Percentiles rank a stretch among this genome's conserved stretches.
Evolutionary conservation across 1,140 invertebrate species (phyloP).

Genomic region (Drosophila miranda): DNA sequence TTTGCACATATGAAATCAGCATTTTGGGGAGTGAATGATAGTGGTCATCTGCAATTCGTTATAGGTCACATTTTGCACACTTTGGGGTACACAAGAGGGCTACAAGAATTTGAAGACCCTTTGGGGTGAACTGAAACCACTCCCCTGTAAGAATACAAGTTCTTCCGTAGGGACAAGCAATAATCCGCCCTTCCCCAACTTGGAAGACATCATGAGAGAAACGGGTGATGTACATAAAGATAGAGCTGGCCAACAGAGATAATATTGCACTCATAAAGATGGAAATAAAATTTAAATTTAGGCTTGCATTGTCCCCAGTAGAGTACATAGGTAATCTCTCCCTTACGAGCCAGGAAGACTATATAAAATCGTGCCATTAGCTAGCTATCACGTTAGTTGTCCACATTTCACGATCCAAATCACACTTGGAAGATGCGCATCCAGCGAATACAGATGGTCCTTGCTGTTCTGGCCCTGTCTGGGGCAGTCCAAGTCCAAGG

Average conservation of each 20-base stretch:
- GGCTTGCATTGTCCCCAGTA: neutral
- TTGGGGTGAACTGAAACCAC: too few relatives aligned
- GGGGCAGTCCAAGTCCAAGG: constrained; percentile 9
- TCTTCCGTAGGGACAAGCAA: neutral
- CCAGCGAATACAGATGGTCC: constrained; percentile 15
- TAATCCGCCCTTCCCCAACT: neutral
- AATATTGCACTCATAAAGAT: constrained; percentile 17
- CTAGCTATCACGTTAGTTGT: constrained; percentile 7
- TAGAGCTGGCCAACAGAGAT: constrained; percentile 16
- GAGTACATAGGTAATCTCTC: too few relatives aligned
- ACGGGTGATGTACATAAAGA: constrained; percentile 4
- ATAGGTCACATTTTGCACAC: neutral
- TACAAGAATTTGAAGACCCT: neutral
- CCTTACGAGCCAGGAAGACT: constrained; percentile 2
- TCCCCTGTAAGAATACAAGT: too few relatives aligned
- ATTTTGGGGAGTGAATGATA: constrained; percentile 9
- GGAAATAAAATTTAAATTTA: constrained; percentile 26
- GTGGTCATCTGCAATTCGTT: neutral
- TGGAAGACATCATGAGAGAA: constrained; percentile 6
- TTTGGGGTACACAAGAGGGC: neutral
- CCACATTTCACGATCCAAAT: constrained; percentile 11
- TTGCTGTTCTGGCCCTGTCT: constrained; percentile 23
- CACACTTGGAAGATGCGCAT: constrained; percentile 24
- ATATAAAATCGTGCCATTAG: constrained; percentile 17
- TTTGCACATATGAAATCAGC: constrained; percentile 33